Conservation (phyloP, 2,888 invertebrate species). For the Odontothrips loti region DNA sequence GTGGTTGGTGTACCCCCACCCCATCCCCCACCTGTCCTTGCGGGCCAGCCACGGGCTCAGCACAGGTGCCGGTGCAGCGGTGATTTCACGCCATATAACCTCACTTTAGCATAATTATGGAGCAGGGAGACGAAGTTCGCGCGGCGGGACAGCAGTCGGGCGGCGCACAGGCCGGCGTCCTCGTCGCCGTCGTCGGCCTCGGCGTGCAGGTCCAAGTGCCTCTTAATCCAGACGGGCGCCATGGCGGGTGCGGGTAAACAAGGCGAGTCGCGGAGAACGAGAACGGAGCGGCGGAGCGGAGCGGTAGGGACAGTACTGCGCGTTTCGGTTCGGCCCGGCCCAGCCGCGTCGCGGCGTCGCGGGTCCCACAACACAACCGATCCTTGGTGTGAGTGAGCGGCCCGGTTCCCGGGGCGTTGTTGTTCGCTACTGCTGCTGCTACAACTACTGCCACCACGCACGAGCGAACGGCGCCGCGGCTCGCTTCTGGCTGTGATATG, state of each 20-base stretch:
- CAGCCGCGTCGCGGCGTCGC: too few relatives aligned
- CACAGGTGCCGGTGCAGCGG: not conserved
- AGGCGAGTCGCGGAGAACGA: too few relatives aligned
- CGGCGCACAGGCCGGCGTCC: not conserved
- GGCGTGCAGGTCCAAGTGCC: slow-evolving; percentile 1
- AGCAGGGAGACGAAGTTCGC: not conserved
- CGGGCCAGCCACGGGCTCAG: not conserved
- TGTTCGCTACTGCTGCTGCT: too few relatives aligned
- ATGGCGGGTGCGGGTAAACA: slow-evolving; percentile 10
- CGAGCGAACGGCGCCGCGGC: not conserved
- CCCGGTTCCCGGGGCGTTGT: too few relatives aligned
- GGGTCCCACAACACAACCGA: too few relatives aligned
- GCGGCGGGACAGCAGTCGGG: not conserved
- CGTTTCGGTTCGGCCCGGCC: too few relatives aligned
- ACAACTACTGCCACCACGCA: too few relatives aligned
- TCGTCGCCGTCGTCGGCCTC: not conserved
- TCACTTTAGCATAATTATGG: slow-evolving; percentile 22
- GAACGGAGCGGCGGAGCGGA: not conserved
- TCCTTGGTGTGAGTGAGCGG: too few relatives aligned
- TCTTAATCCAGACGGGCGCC: slow-evolving; percentile 9
- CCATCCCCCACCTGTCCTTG: not conserved
- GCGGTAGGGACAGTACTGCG: not conserved
- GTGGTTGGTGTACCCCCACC: too few relatives aligned
- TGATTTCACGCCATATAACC: not conserved
- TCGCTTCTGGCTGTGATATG: not conserved